Conservation (phyloP, 2,113 vertebrate genomes). For the Crotalus horridus region DNA sequence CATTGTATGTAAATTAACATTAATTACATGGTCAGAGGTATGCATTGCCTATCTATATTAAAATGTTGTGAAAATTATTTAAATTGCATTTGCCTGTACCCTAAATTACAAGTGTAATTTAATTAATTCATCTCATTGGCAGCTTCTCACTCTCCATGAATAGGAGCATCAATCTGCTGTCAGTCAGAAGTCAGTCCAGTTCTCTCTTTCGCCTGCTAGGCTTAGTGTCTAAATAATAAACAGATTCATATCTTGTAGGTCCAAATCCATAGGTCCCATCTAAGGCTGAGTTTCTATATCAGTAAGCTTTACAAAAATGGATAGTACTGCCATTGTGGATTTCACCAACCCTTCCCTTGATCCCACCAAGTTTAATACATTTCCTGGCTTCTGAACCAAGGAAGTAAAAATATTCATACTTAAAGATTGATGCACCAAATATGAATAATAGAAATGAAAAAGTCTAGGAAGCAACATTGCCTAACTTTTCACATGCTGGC, state of each 20-base stretch:
- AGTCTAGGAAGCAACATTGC: neutral
- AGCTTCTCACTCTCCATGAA: neutral
- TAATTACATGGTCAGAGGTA: slow-evolving; percentile 50
- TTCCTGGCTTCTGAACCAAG: neutral
- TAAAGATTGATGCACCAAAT: neutral
- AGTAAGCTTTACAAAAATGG: neutral
- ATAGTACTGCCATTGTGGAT: neutral
- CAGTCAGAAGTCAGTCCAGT: neutral
- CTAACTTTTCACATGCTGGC: neutral
- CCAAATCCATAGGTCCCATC: neutral
- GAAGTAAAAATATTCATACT: neutral
- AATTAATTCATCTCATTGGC: neutral
- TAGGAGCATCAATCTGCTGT: neutral
- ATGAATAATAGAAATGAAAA: neutral
- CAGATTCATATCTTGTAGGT: neutral
- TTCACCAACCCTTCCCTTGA: neutral
- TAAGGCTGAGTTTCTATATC: neutral
- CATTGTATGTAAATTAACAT: slow-evolving; percentile 68
- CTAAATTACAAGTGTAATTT: neutral
- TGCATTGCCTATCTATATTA: neutral
- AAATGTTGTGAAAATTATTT: neutral
- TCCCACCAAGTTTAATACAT: neutral
- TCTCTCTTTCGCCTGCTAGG: neutral
- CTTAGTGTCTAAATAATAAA: neutral
- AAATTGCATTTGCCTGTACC: neutral